Evolutionary conservation across 1,140 invertebrate species (phyloP).

Genomic region (Rhyacophila brunnea): DNA sequence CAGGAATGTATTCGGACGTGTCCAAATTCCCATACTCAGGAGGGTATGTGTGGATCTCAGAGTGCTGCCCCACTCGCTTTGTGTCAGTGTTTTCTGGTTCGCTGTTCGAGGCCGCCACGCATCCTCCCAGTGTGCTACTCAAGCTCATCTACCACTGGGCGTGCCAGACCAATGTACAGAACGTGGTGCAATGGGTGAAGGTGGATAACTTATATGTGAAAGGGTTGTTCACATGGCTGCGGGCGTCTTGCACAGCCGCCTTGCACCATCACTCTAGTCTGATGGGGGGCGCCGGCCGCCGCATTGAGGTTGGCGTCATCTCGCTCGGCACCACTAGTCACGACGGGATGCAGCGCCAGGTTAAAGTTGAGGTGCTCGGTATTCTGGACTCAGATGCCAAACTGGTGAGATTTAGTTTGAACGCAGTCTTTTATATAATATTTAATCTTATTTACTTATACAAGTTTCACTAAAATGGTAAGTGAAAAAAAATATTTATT

Average conservation of each 20-base stretch:
- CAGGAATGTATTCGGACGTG: conserved; percentile 79
- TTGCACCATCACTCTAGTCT: conserved; percentile 71
- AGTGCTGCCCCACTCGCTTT: conserved; percentile 78
- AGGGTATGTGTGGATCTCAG: conserved; percentile 86
- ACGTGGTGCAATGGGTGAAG: conserved; percentile 86
- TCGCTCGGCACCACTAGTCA: conserved; percentile 85
- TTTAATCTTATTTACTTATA: background rate
- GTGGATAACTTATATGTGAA: conserved; percentile 75
- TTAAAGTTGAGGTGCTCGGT: conserved; percentile 86
- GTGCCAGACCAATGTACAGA: conserved; percentile 83
- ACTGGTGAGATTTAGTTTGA: conserved; percentile 48
- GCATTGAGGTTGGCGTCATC: conserved; percentile 80
- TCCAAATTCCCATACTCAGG: conserved; percentile 81
- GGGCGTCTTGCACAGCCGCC: conserved; percentile 75
- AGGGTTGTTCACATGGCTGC: conserved; percentile 74
- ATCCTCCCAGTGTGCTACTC: conserved; percentile 74
- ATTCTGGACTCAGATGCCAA: conserved; percentile 77
- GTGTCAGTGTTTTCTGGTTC: conserved; percentile 84
- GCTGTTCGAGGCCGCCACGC: conserved; percentile 79
- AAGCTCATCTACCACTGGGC: conserved; percentile 89
- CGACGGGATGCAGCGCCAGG: conserved; percentile 77
- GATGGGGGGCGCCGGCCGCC: conserved; percentile 66
- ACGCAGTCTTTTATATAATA: conserved; percentile 8
- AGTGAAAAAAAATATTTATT: conserved; percentile 2
- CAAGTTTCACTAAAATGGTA: background rate